Percentiles rank a stretch among this genome's conserved stretches.
phyloP scores from a whole-genome alignment of 2,113 vertebrate species.

The Polypterus senegalus region DNA sequence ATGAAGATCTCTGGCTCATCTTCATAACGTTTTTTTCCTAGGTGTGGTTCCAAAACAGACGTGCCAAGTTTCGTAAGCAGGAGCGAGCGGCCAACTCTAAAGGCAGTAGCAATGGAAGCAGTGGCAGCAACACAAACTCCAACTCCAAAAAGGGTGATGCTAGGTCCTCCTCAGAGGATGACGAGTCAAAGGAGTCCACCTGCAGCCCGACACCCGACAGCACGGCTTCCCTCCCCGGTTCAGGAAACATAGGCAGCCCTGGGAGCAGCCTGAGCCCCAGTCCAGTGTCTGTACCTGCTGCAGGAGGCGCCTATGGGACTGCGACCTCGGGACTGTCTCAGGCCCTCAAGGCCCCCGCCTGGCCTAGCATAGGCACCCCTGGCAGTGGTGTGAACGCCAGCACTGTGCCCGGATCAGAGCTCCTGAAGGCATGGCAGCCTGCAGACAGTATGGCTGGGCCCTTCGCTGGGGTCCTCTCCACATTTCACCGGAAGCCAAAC shows the following conservation, averaged over 20 bases:
- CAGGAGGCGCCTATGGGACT: slow-evolving; percentile 45
- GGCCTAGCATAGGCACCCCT: slow-evolving; percentile 62
- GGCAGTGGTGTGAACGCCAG: slow-evolving; percentile 52
- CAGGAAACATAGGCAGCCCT: slow-evolving; percentile 66
- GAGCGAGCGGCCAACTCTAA: slow-evolving; percentile 84
- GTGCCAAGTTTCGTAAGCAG: slow-evolving; percentile 90
- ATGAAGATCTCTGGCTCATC: not conserved
- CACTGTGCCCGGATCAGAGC: slow-evolving; percentile 53
- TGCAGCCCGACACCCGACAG: slow-evolving; percentile 93
- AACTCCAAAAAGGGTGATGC: slow-evolving; percentile 63
- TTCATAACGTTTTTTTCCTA: slow-evolving; percentile 27
- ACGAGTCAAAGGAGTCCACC: slow-evolving; percentile 88
- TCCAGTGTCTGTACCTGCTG: slow-evolving; percentile 36
- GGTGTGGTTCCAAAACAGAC: slow-evolving; percentile 95
- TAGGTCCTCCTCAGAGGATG: slow-evolving; percentile 78
- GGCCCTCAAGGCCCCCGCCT: slow-evolving; percentile 67
- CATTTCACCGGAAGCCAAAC: slow-evolving; percentile 85
- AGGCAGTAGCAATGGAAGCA: slow-evolving; percentile 25
- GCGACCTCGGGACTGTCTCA: slow-evolving; percentile 58
- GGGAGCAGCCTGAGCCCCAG: slow-evolving; percentile 77
- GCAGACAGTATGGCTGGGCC: slow-evolving; percentile 78
- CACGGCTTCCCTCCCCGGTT: slow-evolving; percentile 77
- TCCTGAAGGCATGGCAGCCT: slow-evolving; percentile 88
- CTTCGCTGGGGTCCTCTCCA: slow-evolving; percentile 84
- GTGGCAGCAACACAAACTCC: slow-evolving; percentile 24